phyloP scores from a whole-genome alignment of 2,888 invertebrate genomes.

The Lasioglossum morio region DNA sequence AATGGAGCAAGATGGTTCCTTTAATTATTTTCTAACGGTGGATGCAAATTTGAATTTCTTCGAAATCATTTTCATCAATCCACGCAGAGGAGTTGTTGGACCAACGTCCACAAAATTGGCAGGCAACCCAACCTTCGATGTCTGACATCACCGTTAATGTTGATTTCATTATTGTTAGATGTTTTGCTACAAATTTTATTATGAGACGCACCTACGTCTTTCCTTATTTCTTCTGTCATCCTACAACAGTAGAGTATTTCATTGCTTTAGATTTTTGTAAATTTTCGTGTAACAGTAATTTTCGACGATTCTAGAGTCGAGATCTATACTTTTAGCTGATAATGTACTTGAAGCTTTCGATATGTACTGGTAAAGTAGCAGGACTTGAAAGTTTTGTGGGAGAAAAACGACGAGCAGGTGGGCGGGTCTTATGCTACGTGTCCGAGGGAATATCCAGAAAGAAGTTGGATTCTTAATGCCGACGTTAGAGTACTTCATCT shows the following conservation, averaged over 20 bases:
- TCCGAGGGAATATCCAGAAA: conserved; percentile 60
- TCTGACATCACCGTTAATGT: too few relatives aligned
- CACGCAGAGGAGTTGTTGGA: too few relatives aligned
- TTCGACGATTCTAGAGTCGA: not conserved
- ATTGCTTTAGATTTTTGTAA: not conserved
- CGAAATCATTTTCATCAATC: not conserved
- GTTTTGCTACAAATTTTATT: too few relatives aligned
- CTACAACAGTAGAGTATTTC: too few relatives aligned
- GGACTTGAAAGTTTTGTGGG: conserved; percentile 56
- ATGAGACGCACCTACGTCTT: too few relatives aligned
- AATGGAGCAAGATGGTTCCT: too few relatives aligned
- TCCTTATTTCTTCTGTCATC: too few relatives aligned
- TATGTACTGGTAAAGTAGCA: conserved; percentile 29
- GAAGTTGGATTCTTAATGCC: conserved; percentile 69
- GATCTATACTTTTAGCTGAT: not conserved
- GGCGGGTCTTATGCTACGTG: conserved; percentile 57
- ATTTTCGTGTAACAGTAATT: not conserved
- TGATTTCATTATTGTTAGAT: too few relatives aligned
- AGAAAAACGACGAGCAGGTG: conserved; percentile 57
- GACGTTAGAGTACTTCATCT: conserved; percentile 66
- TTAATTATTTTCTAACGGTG: too few relatives aligned
- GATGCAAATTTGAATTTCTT: too few relatives aligned
- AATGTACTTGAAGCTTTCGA: not conserved
- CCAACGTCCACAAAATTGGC: too few relatives aligned
- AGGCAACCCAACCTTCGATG: too few relatives aligned